Base-by-base conservation (phyloP, 2,113 vertebrate species). In the Galemys pyrenaicus region DNA sequence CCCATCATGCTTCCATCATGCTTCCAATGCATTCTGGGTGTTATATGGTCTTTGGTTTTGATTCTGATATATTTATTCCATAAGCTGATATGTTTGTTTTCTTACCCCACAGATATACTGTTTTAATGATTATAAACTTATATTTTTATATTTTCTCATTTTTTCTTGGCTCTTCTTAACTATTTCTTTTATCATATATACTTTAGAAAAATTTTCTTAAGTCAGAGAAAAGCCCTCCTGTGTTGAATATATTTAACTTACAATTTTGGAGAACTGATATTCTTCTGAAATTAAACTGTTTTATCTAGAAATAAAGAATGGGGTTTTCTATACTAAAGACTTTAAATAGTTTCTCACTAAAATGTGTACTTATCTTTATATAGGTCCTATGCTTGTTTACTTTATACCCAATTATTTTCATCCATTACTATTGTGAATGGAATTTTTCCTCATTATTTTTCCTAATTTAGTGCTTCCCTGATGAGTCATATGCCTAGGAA, bases 391-490 rank as follows among this genome's bases (percentile, higher is more conserved):
- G 26, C 9, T 75, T 62, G 39, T 32, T 30, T 67, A 20, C 5
- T 54, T 49, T 92, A 74, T 35, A 58, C 9, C 20, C 80, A 75
- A 71, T 83, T 62, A 62, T 28, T 35, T 68, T 44, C 62, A 35
- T 6, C 20, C 75, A 64, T 41, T 74, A 64, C 62, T n/a, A 54
- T 10, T 67, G 49, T 35, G 17, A 94, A 44, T 81, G 67, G n/a
- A 75, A 89, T 92, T 68, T 70, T n/a, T 81, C 79, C 20, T 3
- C 9, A 26, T 79, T 51, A 62, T 70, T 11, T 92, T 94, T 94
- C 81, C 44, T 92, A 35, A 81, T 22, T 75, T 68, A 75, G 0
- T 51, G 81, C 75, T 92, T 90, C n/a, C 62, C 16, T 89, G 51
- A 41, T n/a, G 12, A 51, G 19, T 24, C 41, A 28, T 1, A 77